Conservation (phyloP, 2,113 vertebrate genomes). For the Vulpes ferrilata region DNA sequence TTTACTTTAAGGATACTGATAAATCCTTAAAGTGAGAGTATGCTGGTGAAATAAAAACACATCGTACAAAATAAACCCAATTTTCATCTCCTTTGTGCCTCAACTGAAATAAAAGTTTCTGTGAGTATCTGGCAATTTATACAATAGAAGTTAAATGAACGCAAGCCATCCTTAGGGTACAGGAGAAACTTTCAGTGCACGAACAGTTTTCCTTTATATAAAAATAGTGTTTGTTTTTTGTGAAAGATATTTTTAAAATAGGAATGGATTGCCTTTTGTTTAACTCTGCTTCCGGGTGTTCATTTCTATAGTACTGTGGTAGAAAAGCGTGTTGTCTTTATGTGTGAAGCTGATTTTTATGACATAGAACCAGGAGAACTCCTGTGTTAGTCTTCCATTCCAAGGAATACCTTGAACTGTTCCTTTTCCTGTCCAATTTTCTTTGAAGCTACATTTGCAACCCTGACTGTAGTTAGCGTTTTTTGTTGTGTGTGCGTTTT, state of each 20-base stretch:
- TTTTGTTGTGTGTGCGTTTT: neutral
- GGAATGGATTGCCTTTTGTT: neutral
- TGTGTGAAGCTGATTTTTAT: neutral
- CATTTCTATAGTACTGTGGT: too few relatives aligned
- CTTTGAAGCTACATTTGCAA: neutral
- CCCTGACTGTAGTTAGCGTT: neutral
- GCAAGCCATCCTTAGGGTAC: neutral
- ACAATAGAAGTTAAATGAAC: neutral
- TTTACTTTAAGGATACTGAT: neutral
- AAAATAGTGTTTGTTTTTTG: neutral
- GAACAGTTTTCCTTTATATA: neutral
- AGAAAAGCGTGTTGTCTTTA: neutral
- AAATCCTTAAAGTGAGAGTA: neutral
- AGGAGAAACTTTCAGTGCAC: neutral
- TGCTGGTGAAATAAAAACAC: constrained; percentile 16
- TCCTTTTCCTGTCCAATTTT: neutral
- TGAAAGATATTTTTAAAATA: neutral
- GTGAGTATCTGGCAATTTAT: neutral
- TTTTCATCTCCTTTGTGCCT: neutral
- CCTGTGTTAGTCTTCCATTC: neutral
- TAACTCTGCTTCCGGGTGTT: neutral
- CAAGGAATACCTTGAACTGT: neutral
- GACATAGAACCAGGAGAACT: neutral
- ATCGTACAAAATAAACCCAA: neutral
- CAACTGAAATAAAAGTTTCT: neutral